Evolutionary conservation across 2,888 invertebrate genomes (phyloP), one percentile per base, ranked within the genome.

Genomic region (Himalopsyche anomala): DNA sequence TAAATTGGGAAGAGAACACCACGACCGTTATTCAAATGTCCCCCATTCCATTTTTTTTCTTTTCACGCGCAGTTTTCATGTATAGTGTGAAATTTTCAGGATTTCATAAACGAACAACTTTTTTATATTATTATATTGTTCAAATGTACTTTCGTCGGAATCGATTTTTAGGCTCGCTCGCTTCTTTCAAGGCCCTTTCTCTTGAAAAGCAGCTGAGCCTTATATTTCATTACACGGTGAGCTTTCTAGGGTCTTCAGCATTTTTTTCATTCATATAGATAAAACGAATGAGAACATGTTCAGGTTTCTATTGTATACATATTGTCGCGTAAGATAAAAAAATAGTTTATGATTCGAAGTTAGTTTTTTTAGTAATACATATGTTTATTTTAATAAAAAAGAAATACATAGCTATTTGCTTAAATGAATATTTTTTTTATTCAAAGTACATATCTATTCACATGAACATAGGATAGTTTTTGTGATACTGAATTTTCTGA

Each of bases 101-200:
- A 62, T 62, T 62, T 62, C 62, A 19, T 62, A 62, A 62, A 62
- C 62, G 62, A 28, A 62, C 62, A 62, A 51, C 51, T 62, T 62
- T 56, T 56, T 62, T 19, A 62, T 62, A 62, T 62, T 62, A 62
- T 62, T 62, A 28, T 62, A 62, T 62, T 62, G 62, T 62, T 62
- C 62, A 62, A 19, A 28, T 11, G 15, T 51, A 51, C 15, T 28
- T 62, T 19, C 62, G 11, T 19, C 19, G 28, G 62, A 11, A 62
- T 62, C 62, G 62, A 62, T 62, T 62, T 62, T 62, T 8, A 19
- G 28, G 28, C 19, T 62, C 62, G 62, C 62, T 62, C 9, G 62
- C 62, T 8, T 28, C 15, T 19, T 62, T 62, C 62, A 62, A 62
- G 62, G 62, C n/a, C 19, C 19, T 19, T 19, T 62, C 28, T 19